Base-by-base conservation (phyloP, 2,113 vertebrate genomes). In the Motacilla tschutschensis region DNA sequence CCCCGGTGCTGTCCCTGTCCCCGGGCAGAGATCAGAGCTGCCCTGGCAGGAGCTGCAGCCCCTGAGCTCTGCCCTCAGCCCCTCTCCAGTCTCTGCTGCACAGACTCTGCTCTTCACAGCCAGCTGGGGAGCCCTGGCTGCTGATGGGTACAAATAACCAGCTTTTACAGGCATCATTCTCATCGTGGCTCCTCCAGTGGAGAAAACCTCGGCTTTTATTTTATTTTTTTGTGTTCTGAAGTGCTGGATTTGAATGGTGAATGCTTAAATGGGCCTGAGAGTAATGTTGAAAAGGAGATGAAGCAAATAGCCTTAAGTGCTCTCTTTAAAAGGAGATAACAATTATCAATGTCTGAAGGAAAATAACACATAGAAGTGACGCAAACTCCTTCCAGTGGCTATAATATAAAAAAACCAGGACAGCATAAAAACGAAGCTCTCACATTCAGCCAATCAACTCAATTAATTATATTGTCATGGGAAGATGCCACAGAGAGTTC, bases 301-400 rank as follows among this genome's bases (percentile, higher is more conserved):
- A 43, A 66, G 43, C 41, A 73, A 85, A 71, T 50, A 87, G n/a
- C 62, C 75, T 47, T 16, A 71, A 84, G 76, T 59, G 46, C 31
- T 83, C 35, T 59, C 29, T 71, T 79, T 75, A 84, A 55, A 66
- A 33, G 40, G 74, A 70, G 53, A 58, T 38, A 83, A 58, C 54
- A 67, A 50, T 78, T 79, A 88, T 47, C 78, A 54, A 3, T 55
- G 66, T 71, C 66, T 63, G 66, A 84, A 59, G 66, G 53, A 75
- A 81, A 63, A 71, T 22, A 79, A 59, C 20, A 3, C 0, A 50
- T 10, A 55, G 54, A 78, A 75, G 36, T 25, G 66, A 22, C 46
- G n/a, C 31, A 74, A 58, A 71, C 25, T 28, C 57, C 53, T 79
- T 78, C 47, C 48, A 66, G 18, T 22, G 21, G 12, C 35, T 84